Percentiles rank a stretch among this genome's conserved stretches.
These are phyloP conservation scores for Halcyon leucocephala DNA, from an alignment of 2,797 vertebrate genomes.

Conservation along the genomic window DNA sequence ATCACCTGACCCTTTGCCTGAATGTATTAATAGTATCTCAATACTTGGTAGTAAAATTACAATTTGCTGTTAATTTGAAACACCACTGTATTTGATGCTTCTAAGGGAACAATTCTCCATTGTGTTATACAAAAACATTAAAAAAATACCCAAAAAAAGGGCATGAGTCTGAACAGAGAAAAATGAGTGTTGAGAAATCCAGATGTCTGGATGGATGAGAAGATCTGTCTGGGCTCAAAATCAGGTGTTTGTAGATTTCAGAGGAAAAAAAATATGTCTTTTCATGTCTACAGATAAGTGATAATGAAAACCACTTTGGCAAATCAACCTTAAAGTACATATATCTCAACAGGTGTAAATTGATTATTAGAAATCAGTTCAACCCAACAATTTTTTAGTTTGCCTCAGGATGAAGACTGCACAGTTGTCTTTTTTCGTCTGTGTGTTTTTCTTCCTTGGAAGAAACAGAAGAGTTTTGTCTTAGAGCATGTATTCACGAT, in stretches of 20 bases:
- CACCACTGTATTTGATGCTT: neutral
- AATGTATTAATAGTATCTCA: neutral
- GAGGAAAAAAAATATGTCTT: neutral
- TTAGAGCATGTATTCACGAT: neutral
- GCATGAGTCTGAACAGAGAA: neutral
- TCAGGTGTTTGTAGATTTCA: neutral
- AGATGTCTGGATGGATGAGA: neutral
- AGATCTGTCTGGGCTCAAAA: neutral
- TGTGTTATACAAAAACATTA: neutral
- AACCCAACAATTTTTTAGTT: neutral
- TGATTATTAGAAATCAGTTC: neutral
- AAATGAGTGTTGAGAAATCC: neutral
- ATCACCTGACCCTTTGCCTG: neutral
- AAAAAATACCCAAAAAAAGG: neutral
- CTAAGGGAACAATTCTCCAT: neutral
- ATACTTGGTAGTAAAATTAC: neutral
- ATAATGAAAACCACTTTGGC: neutral
- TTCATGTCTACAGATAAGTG: neutral
- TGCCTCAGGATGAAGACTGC: neutral
- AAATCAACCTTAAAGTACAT: neutral
- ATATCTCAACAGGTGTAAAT: neutral
- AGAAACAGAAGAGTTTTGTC: neutral
- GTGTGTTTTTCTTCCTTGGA: neutral
- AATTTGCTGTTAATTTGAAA: neutral
- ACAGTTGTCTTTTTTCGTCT: neutral